Evolutionary conservation across 2,888 invertebrate species (phyloP), one percentile per base, ranked within the genome.

Genomic region (Pristionchus arcanus): DNA sequence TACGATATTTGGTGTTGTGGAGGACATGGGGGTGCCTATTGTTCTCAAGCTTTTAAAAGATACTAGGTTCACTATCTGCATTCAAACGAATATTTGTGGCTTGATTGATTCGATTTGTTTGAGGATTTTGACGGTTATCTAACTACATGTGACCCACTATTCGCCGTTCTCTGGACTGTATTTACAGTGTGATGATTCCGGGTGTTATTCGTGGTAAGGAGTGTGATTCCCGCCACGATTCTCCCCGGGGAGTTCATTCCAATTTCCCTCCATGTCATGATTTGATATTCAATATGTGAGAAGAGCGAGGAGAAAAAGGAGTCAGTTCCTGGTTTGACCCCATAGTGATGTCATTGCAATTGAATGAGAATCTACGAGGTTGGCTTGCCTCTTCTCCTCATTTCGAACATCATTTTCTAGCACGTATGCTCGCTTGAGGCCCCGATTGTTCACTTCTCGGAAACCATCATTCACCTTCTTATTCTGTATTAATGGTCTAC

Each of bases 191-290:
- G n/a, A n/a, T 63, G 63, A 63, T 63, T 63, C 63, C 13, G 21
- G 42, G 42, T 49, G 42, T 49, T 49, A 49, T 49, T 49, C 42
- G 42, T n/a, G 42, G 42, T 49, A 13, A 49, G 42, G 42, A 49
- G 42, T n/a, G 13, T 49, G 42, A 49, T 49, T 21, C 59, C 59
- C 25, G n/a, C 3, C 21, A 5, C 37, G 16, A 34, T 19, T 34
- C 34, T 74, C 81, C 49, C 81, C n/a, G 3, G 81, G 81, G 81
- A 49, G 49, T n/a, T 49, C 49, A n/a, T 28, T 81, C 81, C 81
- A 81, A 81, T 81, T 81, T n/a, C 53, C 37, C 81, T n/a, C 34
- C 49, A 77, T 77, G 81, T 81, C 81, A 81, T 81, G 81, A 81
- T 81, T 81, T 81, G 81, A 81, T 81, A 49, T 81, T 15, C n/a